Conservation (phyloP, 1,140 invertebrate species). For the Bombus waltoni region DNA sequence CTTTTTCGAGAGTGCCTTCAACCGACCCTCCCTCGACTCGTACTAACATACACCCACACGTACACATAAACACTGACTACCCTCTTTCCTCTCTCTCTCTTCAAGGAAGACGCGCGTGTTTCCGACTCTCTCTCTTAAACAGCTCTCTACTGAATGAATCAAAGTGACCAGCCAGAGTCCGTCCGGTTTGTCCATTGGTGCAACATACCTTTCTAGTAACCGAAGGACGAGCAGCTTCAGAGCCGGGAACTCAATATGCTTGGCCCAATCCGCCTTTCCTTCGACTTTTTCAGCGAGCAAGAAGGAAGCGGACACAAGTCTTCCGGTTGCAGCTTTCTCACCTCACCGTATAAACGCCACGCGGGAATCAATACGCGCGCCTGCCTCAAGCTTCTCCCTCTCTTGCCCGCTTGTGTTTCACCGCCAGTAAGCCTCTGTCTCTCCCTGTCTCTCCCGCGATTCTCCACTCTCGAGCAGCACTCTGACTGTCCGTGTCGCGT, state of each 20-base stretch:
- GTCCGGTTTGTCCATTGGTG: constrained; percentile 1
- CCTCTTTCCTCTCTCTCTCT: constrained; percentile 4
- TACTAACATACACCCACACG: neutral
- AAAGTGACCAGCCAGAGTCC: constrained; percentile 2
- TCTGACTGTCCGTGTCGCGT: neutral
- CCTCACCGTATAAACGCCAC: constrained; percentile 69
- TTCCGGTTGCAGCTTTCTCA: constrained; percentile 70
- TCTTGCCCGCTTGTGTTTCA: constrained; percentile 14
- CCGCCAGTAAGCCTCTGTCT: neutral
- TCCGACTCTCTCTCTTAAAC: constrained; percentile 1
- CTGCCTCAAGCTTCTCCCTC: constrained; percentile 62
- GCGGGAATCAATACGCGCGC: constrained; percentile 71
- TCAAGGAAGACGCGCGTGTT: constrained; percentile 30
- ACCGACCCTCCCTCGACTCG: constrained; percentile 40
- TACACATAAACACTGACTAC: neutral
- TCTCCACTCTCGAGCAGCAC: neutral
- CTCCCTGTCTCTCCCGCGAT: constrained; percentile 8
- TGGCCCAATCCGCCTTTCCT: neutral
- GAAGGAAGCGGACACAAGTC: constrained; percentile 60
- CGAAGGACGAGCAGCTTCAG: neutral
- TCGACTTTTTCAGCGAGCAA: constrained; percentile 39
- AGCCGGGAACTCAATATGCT: neutral
- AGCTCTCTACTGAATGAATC: constrained; percentile 13
- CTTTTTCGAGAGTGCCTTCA: constrained; percentile 73
- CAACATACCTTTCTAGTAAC: constrained; percentile 23